Evolutionary conservation across 2,797 vertebrate species (phyloP), one percentile per base, ranked within the genome.

Genomic region (Cossypha dichroa): DNA sequence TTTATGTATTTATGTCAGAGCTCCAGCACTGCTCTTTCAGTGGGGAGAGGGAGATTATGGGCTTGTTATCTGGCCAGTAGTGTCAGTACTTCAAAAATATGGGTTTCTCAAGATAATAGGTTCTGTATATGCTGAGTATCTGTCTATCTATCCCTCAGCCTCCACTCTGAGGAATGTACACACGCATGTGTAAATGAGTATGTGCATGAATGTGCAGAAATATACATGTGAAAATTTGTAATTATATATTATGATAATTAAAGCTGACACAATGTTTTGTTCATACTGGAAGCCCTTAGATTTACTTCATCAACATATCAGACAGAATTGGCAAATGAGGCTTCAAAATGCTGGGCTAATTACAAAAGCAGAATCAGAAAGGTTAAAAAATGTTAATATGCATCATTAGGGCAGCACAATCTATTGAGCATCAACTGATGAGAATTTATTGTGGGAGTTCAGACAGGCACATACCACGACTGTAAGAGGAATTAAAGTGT

Each of bases 341-440:
- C 31, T 92, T 92, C 54, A 80, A 46, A 78, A 63, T 33, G 12
- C 15, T 68, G 67, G 9, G n/a, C 83, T 95, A 83, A 81, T 73
- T 94, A 63, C 64, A 85, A 83, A 83, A 83, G 63, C 69, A 77
- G 90, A 88, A 92, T 10, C 54, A 48, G 64, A 89, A 91, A 81
- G 67, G 74, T 93, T 89, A 87, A 86, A 90, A 95, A 85, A 83
- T 87, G 55, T 68, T 87, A 67, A 85, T n/a, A 29, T 21, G 74
- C 58, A 72, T 62, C 56, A 43, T 9, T 76, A 79, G 77, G 80
- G 54, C 62, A 81, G 81, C 33, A 26, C 40, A 66, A 78, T 41
- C 88, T 73, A 76, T 66, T 69, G 87, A 90, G 48, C 51, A 73
- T 43, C 74, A 78, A 14, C 36, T 54, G 75, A 86, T 60, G 60